Evolutionary conservation across 2,888 invertebrate species (phyloP).

Genomic region (Fragum sueziense): DNA sequence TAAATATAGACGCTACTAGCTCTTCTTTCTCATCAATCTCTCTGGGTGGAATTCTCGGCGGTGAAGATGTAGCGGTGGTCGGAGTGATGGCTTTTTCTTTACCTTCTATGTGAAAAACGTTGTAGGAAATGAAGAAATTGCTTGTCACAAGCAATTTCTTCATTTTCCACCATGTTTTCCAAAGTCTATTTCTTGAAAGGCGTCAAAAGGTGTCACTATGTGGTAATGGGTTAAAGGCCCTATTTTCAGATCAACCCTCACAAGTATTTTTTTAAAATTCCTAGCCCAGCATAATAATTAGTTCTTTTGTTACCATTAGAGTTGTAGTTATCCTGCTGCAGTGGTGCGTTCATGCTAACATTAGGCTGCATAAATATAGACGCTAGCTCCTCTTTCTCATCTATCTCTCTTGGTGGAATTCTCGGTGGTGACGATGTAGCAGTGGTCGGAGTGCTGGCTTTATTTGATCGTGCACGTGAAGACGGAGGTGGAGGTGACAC

Average conservation of each 20-base stretch:
- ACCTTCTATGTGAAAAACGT: too few relatives aligned
- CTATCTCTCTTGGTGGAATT: conserved; percentile 15
- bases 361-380: conserved; percentile 43
- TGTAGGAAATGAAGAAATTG: too few relatives aligned
- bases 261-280: too few relatives aligned
- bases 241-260: too few relatives aligned
- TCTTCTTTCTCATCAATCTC: conserved; percentile 46
- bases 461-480: conserved; percentile 83
- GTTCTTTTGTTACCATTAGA: conserved; percentile 16
- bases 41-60: background rate
- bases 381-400: conserved; percentile 50
- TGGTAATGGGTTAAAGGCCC: too few relatives aligned
- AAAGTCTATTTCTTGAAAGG: too few relatives aligned
- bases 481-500: conserved; percentile 93
- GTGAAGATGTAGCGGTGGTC: conserved; percentile 42
- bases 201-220: too few relatives aligned
- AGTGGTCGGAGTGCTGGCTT: conserved; percentile 31
- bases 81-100: too few relatives aligned
- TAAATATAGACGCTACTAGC: conserved; percentile 49
- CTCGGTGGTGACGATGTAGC: conserved; percentile 33
- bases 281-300: too few relatives aligned
- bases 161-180: background rate
- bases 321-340: conserved; percentile 21
- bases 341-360: conserved; percentile 28
- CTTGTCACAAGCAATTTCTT: background rate